Evolutionary conservation across 2,888 invertebrate genomes (phyloP), one percentile per base, ranked within the genome.

Genomic region (Scaptomyza caliginosa): DNA sequence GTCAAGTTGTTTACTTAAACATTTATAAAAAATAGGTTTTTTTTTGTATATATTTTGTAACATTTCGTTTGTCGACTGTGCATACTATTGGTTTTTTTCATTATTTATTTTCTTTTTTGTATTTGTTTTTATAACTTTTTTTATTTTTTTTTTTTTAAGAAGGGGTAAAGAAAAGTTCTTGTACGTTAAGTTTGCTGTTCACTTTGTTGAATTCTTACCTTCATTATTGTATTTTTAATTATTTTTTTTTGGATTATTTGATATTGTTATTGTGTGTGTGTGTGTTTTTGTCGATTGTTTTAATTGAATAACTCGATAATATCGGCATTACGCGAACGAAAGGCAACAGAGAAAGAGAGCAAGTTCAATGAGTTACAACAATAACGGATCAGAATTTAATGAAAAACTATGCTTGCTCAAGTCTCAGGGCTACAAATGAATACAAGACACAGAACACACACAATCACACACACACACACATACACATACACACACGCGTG

Each of bases 151-250:
- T 38, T 16, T 54, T 50, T 40, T 8, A 16, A 8, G 10, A 23
- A 23, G 30, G 17, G 39, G 52, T 32, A 60, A 67, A 76, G 60
- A 67, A 67, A 57, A 55, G 34, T 68, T 66, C 21, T 67, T 71
- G 52, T 70, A 80, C 67, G 58, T 71, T 58, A 74, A 64, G 28
- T 70, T 79, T 83, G 62, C 60, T 69, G 65, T 70, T 71, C 74
- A 76, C 76, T 75, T 74, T 85, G 59, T 82, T 74, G 45, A 66
- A 67, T 85, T 81, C 81, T 87, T 83, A 82, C 83, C 87, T 87
- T 87, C 86, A 86, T 84, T 6, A 51, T 74, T 70, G 55, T 64
- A 62, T 39, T 70, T 63, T 78, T 75, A 51, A 62, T 66, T 7
- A 32, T 13, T 13, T 32, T 66, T 49, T 48, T 66, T 43, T 82